phyloP scores from a whole-genome alignment of 2,888 invertebrate species.

The Bursaphelenchus okinawaensis region DNA sequence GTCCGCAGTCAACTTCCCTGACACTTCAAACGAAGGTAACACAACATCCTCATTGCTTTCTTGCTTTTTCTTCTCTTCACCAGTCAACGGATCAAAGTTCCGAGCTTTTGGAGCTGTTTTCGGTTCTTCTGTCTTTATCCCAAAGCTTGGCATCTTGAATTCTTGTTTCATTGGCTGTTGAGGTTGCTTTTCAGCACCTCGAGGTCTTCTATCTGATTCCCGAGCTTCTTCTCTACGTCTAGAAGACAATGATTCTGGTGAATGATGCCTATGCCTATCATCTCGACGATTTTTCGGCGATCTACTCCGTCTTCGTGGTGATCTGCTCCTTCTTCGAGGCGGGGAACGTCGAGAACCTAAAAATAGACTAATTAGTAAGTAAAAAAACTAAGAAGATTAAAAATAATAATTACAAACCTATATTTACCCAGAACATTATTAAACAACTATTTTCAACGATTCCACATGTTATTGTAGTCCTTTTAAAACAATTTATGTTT shows the following conservation, averaged over 20 bases:
- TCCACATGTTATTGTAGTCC: too few species aligned
- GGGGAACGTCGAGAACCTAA: not conserved
- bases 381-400: too few species aligned
- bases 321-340: not conserved
- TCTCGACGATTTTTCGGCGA: not conserved
- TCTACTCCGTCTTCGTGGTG: not conserved
- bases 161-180: not conserved
- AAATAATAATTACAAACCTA: too few species aligned
- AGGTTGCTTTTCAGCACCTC: too few species aligned
- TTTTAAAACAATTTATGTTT: not conserved
- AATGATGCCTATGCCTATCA: not conserved
- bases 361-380: not conserved
- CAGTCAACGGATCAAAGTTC: constrained; percentile 7
- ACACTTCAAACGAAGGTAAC: constrained; percentile 28
- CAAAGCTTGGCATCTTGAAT: not conserved
- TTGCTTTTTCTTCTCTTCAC: not conserved
- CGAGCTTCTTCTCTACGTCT: too few species aligned
- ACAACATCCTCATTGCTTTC: constrained; percentile 21
- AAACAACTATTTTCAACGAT: too few species aligned
- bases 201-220: not conserved
- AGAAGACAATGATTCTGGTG: not conserved
- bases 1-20: constrained; percentile 88
- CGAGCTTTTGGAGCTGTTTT: constrained; percentile 2
- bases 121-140: not conserved
- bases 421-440: too few species aligned